phyloP scores from a whole-genome alignment of 2,797 vertebrate species.

The Sternotherus odoratus region DNA sequence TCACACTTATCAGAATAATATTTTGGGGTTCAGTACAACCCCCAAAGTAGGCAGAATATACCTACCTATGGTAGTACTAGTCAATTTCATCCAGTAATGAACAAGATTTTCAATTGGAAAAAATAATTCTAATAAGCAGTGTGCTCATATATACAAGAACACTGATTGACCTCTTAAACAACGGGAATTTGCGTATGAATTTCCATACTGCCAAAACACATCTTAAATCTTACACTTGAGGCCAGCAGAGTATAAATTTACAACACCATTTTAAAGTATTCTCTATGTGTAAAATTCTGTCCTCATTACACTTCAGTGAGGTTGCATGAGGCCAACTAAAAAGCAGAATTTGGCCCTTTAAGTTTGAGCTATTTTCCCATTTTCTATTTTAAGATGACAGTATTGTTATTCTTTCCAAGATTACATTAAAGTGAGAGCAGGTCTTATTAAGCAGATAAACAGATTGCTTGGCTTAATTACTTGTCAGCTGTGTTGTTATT shows the following conservation, averaged over 20 bases:
- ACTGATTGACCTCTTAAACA: neutral
- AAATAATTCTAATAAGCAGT: neutral
- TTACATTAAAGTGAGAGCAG: neutral
- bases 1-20: neutral
- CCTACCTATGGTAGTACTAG: neutral
- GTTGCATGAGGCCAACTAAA: neutral
- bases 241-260: neutral
- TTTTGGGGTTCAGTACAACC: neutral
- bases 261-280: neutral
- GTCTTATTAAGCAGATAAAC: neutral
- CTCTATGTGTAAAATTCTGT: neutral
- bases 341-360: neutral
- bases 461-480: neutral
- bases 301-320: neutral
- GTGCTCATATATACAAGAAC: neutral
- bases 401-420: neutral
- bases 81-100: neutral
- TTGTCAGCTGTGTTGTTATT: neutral
- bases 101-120: neutral
- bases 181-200: neutral
- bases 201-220: neutral
- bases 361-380: neutral
- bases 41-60: neutral
- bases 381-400: neutral
- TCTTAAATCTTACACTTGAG: neutral